Percentiles rank a stretch among this genome's conserved stretches.
Conservation (phyloP, 2,797 vertebrate species). For the Pseudomugil gertrudae region DNA sequence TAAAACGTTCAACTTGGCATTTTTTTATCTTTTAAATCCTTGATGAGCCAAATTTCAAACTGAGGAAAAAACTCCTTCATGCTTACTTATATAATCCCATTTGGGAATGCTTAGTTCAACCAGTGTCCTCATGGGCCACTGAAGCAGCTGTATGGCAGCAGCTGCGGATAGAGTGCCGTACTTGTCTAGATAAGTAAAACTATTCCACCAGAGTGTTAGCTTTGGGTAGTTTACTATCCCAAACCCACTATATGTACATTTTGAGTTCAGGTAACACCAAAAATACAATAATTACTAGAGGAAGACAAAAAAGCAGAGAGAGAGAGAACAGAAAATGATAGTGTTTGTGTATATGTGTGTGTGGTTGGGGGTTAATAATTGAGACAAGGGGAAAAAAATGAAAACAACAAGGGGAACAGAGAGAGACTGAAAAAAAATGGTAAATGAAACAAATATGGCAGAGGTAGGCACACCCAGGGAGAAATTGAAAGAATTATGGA, state of each 20-base stretch:
- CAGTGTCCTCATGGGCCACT: slow-evolving; percentile 24
- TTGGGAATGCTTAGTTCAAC: slow-evolving; percentile 34
- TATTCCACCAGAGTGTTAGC: not conserved
- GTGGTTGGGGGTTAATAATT: slow-evolving; percentile 27
- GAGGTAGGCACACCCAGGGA: slow-evolving; percentile 14
- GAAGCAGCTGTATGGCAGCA: slow-evolving; percentile 24
- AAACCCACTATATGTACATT: not conserved
- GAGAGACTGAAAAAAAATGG: slow-evolving; percentile 9
- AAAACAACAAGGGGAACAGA: slow-evolving; percentile 12
- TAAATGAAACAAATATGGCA: slow-evolving; percentile 38
- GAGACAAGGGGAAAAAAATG: slow-evolving; percentile 12
- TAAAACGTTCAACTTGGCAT: not conserved
- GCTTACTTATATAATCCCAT: slow-evolving; percentile 49
- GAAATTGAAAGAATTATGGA: slow-evolving; percentile 17
- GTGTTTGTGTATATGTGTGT: not conserved
- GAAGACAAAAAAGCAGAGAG: not conserved
- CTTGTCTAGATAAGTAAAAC: slow-evolving; percentile 14
- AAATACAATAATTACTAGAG: not conserved
- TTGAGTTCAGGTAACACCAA: not conserved
- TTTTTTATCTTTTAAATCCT: not conserved
- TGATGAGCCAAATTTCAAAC: slow-evolving; percentile 24
- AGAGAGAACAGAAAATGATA: slow-evolving; percentile 22
- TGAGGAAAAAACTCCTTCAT: slow-evolving; percentile 43
- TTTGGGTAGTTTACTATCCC: not conserved
- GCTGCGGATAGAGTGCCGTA: not conserved